Conservation (phyloP, 2,888 invertebrate species). For the Chalcis sispes region DNA sequence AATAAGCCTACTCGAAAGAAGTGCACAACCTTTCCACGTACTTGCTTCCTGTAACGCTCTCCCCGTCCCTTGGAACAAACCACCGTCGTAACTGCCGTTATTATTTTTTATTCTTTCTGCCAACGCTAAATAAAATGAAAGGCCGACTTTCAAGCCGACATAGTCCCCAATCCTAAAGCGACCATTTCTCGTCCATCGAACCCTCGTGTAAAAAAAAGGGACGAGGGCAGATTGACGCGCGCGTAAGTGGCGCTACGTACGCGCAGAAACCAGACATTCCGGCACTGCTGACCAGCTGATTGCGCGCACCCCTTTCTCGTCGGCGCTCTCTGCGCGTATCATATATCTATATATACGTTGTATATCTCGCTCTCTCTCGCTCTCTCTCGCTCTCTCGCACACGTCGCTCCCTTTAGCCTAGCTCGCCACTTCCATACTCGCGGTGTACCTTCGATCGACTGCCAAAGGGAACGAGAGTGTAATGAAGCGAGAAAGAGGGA, state of each 20-base stretch:
- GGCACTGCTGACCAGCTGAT: constrained; percentile 45
- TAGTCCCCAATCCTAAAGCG: background rate
- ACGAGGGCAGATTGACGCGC: background rate
- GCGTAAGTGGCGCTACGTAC: constrained; percentile 21
- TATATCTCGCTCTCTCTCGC: background rate
- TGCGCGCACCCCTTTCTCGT: constrained; percentile 38
- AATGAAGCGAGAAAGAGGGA: background rate
- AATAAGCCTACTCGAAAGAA: too few species aligned
- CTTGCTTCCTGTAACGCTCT: too few species aligned
- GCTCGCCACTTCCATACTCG: constrained; percentile 8
- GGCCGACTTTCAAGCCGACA: background rate
- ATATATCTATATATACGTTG: background rate
- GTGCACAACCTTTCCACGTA: too few species aligned
- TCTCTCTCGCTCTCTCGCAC: constrained; percentile 12
- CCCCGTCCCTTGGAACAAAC: background rate
- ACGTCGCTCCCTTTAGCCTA: background rate
- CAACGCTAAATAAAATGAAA: background rate
- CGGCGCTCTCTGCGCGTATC: background rate
- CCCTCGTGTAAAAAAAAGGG: constrained; percentile 17
- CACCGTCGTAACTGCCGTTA: constrained; percentile 22
- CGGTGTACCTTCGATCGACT: constrained; percentile 49
- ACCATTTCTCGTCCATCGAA: constrained; percentile 12
- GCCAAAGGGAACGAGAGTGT: background rate
- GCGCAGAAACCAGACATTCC: constrained; percentile 23
- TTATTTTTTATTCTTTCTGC: constrained; percentile 23